These are phyloP conservation scores for Morus bassanus DNA, from an alignment of 2,797 vertebrate species.

Conservation along the genomic window DNA sequence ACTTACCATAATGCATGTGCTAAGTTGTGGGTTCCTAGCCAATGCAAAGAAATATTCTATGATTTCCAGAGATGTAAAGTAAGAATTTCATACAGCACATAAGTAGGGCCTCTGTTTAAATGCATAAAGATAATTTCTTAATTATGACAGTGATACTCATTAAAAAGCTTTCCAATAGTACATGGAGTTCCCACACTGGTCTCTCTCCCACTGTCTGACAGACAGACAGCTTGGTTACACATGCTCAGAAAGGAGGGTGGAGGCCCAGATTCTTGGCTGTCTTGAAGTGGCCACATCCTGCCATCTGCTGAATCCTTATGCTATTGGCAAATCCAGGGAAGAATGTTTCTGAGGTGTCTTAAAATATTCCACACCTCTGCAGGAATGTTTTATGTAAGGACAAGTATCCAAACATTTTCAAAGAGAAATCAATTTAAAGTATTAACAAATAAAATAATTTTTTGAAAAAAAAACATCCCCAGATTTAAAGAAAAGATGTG, in stretches of 20 bases:
- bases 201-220: conserved; percentile 62
- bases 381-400: not conserved
- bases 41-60: conserved; percentile 50
- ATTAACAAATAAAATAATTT: not conserved
- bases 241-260: conserved; percentile 62
- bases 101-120: conserved; percentile 12
- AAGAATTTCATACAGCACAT: not conserved
- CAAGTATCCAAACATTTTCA: not conserved
- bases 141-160: conserved; percentile 53
- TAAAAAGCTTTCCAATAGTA: conserved; percentile 49
- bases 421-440: not conserved
- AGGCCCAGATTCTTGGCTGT: conserved; percentile 62
- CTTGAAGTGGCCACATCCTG: conserved; percentile 70
- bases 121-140: conserved; percentile 39
- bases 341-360: conserved; percentile 34
- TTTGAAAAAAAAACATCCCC: not conserved
- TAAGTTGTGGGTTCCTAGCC: conserved; percentile 49
- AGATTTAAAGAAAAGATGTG: not conserved
- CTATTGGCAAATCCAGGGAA: conserved; percentile 20
- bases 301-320: conserved; percentile 60
- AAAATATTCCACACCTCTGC: not conserved
- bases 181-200: conserved; percentile 64
- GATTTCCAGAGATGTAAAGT: conserved; percentile 46
- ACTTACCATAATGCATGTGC: conserved; percentile 35
- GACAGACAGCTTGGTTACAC: conserved; percentile 70